Percentiles rank a stretch among this genome's conserved stretches.
Evolutionary conservation across 2,797 vertebrate species (phyloP).

Genomic region (Harpagifer antarcticus): DNA sequence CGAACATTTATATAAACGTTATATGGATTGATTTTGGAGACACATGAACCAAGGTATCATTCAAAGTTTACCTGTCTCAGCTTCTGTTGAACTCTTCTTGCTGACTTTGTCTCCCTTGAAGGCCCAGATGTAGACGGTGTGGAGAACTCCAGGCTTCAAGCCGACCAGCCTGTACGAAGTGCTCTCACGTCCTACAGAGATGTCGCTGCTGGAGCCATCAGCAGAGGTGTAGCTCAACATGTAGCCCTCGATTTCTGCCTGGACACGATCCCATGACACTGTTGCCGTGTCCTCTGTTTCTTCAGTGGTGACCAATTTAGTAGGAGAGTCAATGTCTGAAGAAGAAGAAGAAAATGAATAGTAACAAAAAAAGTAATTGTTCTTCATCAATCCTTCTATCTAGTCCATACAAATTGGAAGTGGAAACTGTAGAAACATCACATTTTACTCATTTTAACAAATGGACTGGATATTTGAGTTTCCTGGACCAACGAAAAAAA

Average conservation of each 20-base stretch:
- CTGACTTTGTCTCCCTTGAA: slow-evolving; percentile 84
- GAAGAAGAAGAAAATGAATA: background rate
- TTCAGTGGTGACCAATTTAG: slow-evolving; percentile 78
- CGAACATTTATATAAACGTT: background rate
- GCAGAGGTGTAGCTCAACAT: slow-evolving; percentile 84
- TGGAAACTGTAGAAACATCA: background rate
- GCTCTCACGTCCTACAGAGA: slow-evolving; percentile 80
- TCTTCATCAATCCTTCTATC: background rate
- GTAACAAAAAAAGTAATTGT: background rate
- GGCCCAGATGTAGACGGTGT: slow-evolving; percentile 86
- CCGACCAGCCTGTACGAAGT: slow-evolving; percentile 79
- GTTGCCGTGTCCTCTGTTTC: slow-evolving; percentile 77
- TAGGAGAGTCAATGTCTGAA: slow-evolving; percentile 84
- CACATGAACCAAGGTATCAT: background rate
- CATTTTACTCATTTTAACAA: too few species aligned
- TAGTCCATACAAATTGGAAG: background rate
- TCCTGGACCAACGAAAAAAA: too few species aligned
- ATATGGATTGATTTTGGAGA: background rate
- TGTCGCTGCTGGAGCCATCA: slow-evolving; percentile 79
- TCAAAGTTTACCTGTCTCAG: slow-evolving; percentile 86
- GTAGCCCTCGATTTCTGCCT: slow-evolving; percentile 85
- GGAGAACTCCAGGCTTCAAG: slow-evolving; percentile 85
- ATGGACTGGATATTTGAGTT: too few species aligned
- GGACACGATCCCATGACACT: slow-evolving; percentile 86
- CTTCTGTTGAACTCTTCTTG: slow-evolving; percentile 79